Evolutionary conservation across 2,113 vertebrate species (phyloP).

Genomic region (Clarias gariepinus): DNA sequence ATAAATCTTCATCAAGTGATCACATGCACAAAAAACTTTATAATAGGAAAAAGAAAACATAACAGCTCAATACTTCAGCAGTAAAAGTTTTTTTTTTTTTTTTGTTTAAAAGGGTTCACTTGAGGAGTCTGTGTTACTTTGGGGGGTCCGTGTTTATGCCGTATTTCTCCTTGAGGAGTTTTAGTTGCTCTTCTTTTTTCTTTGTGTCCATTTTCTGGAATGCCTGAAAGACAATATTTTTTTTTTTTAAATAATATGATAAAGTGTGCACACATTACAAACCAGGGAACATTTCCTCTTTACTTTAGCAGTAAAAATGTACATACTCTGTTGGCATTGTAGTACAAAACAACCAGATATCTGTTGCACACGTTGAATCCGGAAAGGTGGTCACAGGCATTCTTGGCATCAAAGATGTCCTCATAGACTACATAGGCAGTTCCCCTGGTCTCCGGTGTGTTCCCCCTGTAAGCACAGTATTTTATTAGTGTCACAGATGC

Average conservation of each 20-base stretch:
- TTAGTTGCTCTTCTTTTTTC: constrained; percentile 98
- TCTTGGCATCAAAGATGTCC: constrained; percentile 99
- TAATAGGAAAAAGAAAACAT: background rate
- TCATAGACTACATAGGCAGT: constrained; percentile 98
- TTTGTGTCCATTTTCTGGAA: constrained; percentile 99
- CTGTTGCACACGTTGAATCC: constrained; percentile 99
- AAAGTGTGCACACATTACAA: background rate
- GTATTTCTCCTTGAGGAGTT: constrained; percentile 97
- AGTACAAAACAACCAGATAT: constrained; percentile 97
- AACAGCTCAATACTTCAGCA: background rate
- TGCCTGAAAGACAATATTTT: constrained; percentile 75
- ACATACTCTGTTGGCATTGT: constrained; percentile 95
- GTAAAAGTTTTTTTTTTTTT: no score
- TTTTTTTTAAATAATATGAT: no score
- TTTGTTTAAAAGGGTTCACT: background rate
- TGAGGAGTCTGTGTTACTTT: constrained; percentile 72
- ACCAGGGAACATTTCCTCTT: no score
- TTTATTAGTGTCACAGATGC: background rate
- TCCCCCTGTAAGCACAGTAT: constrained; percentile 77
- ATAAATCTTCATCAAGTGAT: background rate
- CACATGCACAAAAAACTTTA: background rate
- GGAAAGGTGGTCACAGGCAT: constrained; percentile 96
- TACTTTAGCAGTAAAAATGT: no score
- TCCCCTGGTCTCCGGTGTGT: constrained; percentile 94
- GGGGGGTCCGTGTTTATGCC: constrained; percentile 98